Evolutionary conservation across 2,888 invertebrate species (phyloP), one percentile per base, ranked within the genome.

Genomic region (Dusona sp.): DNA sequence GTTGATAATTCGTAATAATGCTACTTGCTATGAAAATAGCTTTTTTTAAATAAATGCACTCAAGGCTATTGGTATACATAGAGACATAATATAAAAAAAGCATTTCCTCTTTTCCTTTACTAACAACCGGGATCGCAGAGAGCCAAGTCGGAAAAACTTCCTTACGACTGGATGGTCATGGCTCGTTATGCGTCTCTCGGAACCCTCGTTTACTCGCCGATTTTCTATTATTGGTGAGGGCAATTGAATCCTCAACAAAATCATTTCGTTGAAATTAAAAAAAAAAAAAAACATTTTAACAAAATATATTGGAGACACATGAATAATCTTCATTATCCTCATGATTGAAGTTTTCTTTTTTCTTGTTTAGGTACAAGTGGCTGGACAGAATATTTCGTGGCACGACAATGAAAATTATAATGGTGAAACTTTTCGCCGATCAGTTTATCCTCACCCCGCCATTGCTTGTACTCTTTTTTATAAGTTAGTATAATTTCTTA

Each of bases 391-490:
- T 95, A 87, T 96, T 96, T 89, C 95, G 95, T 0, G 98, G 97
- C 1, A 97, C 95, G 0, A 93, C 96, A 0, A 93, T 95, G 16
- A 96, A 95, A 92, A 95, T 95, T 0, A 95, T 98, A 38, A 91
- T 95, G 0, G 96, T 96, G 86, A 98, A 98, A 94, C 95, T 98
- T 72, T 91, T 96, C 0, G 93, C 96, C 81, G 98, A 98, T 93
- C 98, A 98, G 94, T 96, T 97, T 91, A 84, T 97, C 3, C 95
- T 97, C 93, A 97, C 98, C 1, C 98, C 98, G 0, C 95, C 96
- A 33, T 93, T 98, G 65, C 93, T 98, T 22, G 96, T 96, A 0
- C 91, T 96, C 6, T 98, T 98, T 92, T 98, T 96, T 92, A 95
- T 96, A 22, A 95, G 98, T 97, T 94, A 95, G 96, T 95, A 84